A percentile compares a stretch with the other conserved stretches of the same genome.
Conservation (phyloP, 2,888 invertebrate species). For the Drosophila austrosaltans region DNA sequence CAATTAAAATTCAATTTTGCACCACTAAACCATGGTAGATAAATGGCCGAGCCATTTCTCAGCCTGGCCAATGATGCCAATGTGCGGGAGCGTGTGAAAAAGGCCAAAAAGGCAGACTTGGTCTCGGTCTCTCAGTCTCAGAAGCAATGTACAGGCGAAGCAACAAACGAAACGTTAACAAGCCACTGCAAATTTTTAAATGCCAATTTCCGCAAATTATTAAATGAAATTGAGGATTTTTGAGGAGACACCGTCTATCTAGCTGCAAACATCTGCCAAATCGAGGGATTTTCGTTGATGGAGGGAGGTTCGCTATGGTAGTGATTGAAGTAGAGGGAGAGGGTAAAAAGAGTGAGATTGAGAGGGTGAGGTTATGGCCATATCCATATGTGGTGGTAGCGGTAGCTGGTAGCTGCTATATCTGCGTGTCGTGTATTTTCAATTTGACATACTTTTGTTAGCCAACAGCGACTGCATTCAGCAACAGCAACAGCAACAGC, state of each 20-base stretch:
- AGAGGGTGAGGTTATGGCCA: conserved; percentile 17
- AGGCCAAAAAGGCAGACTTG: conserved; percentile 38
- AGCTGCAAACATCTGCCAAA: conserved; percentile 35
- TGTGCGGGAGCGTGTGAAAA: conserved; percentile 72
- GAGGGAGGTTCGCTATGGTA: too few relatives aligned
- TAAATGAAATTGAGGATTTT: conserved; percentile 77
- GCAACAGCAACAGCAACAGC: conserved; percentile 29
- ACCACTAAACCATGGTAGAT: conserved; percentile 53
- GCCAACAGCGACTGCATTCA: conserved; percentile 26
- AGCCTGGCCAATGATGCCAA: conserved; percentile 40
- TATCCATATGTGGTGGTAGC: conserved; percentile 43
- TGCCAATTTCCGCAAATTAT: conserved; percentile 79
- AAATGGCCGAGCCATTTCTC: conserved; percentile 68
- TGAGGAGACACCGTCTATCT: conserved; percentile 57
- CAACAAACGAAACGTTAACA: conserved; percentile 62
- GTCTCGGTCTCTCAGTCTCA: conserved; percentile 6
- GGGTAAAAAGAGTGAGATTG: not conserved
- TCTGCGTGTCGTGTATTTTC: conserved; percentile 71
- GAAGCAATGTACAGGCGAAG: conserved; percentile 1
- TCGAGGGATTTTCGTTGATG: conserved; percentile 5
- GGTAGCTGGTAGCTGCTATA: conserved; percentile 21
- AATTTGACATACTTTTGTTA: conserved; percentile 75
- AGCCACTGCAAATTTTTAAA: conserved; percentile 72
- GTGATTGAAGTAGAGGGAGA: not conserved
- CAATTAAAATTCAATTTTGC: conserved; percentile 78